Evolutionary conservation across 2,888 invertebrate species (phyloP), one percentile per base, ranked within the genome.

Genomic region (Mythimna lalbum): DNA sequence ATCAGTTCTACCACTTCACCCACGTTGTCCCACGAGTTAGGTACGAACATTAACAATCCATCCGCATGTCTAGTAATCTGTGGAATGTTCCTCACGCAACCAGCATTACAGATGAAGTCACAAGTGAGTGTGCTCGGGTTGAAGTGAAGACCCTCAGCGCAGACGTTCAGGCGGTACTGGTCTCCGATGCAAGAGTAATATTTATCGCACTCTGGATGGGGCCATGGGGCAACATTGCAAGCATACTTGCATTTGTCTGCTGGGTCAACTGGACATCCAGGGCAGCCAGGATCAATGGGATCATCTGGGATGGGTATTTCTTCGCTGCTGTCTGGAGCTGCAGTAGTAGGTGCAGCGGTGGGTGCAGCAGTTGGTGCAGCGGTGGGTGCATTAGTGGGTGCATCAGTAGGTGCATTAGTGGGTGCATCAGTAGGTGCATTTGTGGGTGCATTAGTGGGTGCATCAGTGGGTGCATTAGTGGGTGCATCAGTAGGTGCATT

Each of bases 111-210:
- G 1, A 87, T 88, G 63, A 93, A 94, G 73, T 95, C 95, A 65
- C 95, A 95, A 0, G 92, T 92, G 1, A 76, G 79, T 0, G 90
- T 91, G 0, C 49, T 77, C 0, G 83, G 85, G 63, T 95, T 95
- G 88, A 94, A 96, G 63, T 92, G 89, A 6, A 96, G 86, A 23
- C 95, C 95, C 82, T 93, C 92, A 2, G 94, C 79, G 76, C 95
- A 96, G 0, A 83, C 73, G 0, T 86, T 84, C 33, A 93, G 43
- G 21, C 88, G 83, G 1, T 89, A 82, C 0, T 71, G 69, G 0
- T 87, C 66, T 0, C 91, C 92, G 4, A 90, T 85, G 61, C 95
- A 96, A 0, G 86, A 75, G 91, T 92, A 95, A 89, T 88, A 95
- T 62, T 95, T 95, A 76, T 95, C 93, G 55, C 95, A 95, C 31